Base-by-base conservation (phyloP, 2,888 invertebrate species). In the Cantharis lateralis region DNA sequence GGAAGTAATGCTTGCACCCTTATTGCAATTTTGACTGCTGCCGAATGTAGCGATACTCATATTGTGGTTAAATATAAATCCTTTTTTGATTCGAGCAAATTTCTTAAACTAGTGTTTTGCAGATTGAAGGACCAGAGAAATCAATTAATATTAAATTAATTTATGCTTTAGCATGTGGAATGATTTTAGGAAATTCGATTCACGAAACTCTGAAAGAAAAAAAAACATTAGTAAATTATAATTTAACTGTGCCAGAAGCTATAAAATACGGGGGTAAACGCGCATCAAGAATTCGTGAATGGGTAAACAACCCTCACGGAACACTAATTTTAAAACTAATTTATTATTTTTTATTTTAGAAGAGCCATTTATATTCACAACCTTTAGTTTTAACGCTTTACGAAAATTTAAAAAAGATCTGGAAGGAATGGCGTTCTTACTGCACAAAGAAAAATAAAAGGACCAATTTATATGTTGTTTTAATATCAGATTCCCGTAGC, bases 1-100 rank as follows among this genome's bases (percentile, higher is more conserved):
- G 91, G 90, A 71, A 92, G 92, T 81, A 90, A 91, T 85, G 92
- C 92, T 9, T 92, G 92, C 80, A 92, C 92, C 1, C 85, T 92
- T 72, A 92, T 92, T 81, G 91, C 91, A 62, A 85, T 92, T 18
- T 87, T 92, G 70, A 86, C 91, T 77, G 92, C 92, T 26, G 86
- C 89, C 70, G 88, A 88, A 81, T 89, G 89, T 77, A 81, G 18
- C 5, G 9, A 15, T n/a, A 32, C 15, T 15, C 32, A 64, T 20
- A n/a, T 64, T 64, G 9, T 18, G 18, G 48, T 48, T n/a, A 48
- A 48, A 48, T 48, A 48, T n/a, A 48, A 4, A 4, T 13, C 5
- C 7, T 7, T 7, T n/a, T n/a, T n/a, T n/a, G 2, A 7, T 10
- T 4, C 64, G 20, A 16, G 3, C 3, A 16, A 15, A 10, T 16